phyloP scores from a whole-genome alignment of 2,113 vertebrate genomes.

The Peucedramus taeniatus region DNA sequence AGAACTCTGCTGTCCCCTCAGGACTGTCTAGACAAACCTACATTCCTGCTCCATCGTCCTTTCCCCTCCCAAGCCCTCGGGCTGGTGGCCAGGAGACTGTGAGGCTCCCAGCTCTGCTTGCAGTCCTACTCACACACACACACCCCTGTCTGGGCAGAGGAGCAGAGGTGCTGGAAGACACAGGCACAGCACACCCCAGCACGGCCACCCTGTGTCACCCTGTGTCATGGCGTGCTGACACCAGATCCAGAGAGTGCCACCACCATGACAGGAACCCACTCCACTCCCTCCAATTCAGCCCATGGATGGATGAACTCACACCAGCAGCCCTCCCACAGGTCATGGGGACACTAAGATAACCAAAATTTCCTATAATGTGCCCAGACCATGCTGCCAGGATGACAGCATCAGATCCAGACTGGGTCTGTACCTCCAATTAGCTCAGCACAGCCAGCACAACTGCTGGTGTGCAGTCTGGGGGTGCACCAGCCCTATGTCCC shows the following conservation, averaged over 20 bases:
- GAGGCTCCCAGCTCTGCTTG: not conserved
- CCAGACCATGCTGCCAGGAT: accelerated
- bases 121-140: accelerated
- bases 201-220: not conserved
- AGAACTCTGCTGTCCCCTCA: not conserved
- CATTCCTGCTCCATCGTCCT: not conserved
- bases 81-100: not conserved
- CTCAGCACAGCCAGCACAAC: no score
- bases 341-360: not conserved
- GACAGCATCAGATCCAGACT: not conserved
- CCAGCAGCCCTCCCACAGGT: not conserved
- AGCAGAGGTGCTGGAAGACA: not conserved
- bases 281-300: not conserved
- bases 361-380: not conserved
- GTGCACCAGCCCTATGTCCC: not conserved
- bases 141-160: not conserved
- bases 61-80: not conserved
- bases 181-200: not conserved
- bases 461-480: not conserved
- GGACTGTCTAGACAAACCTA: constrained; percentile 21
- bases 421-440: not conserved
- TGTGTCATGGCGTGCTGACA: accelerated
- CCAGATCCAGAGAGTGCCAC: not conserved
- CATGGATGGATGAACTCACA: not conserved
- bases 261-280: accelerated